These are phyloP conservation scores for Dendrolimus kikuchii DNA, from an alignment of 1,140 invertebrate genomes.

Conservation along the genomic window DNA sequence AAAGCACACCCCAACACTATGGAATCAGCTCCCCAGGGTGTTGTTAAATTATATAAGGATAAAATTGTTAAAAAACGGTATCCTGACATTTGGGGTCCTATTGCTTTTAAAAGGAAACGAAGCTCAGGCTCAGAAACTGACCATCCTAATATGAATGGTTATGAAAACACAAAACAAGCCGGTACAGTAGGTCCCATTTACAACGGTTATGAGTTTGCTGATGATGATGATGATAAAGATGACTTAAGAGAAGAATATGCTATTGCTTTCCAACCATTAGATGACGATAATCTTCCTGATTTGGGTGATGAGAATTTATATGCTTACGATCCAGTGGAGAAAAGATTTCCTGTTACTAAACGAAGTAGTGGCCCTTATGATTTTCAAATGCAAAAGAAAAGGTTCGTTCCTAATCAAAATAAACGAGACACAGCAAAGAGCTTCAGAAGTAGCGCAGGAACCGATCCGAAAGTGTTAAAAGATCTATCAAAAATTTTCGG, in stretches of 20 bases:
- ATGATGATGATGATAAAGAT: conserved; percentile 45
- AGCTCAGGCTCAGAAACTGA: conserved; percentile 54
- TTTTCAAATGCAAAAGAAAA: conserved; percentile 64
- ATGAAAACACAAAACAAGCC: conserved; percentile 48
- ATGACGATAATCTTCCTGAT: conserved; percentile 63
- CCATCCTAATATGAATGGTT: conserved; percentile 28
- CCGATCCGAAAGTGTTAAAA: conserved; percentile 70
- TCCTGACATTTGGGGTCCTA: conserved; percentile 62
- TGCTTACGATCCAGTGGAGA: conserved; percentile 61
- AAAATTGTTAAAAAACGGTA: conserved; percentile 63
- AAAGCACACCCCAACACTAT: conserved; percentile 37
- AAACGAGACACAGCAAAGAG: conserved; percentile 48
- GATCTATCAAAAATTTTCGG: conserved; percentile 73
- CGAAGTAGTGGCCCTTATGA: conserved; percentile 70
- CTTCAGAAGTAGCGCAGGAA: conserved; percentile 65
- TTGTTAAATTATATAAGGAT: conserved; percentile 61
- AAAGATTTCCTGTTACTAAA: conserved; percentile 78
- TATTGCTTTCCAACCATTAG: conserved; percentile 71
- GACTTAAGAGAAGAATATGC: conserved; percentile 72
- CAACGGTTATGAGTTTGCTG: conserved; percentile 48
- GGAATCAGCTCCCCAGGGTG: conserved; percentile 47
- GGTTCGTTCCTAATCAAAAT: conserved; percentile 53
- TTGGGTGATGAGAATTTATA: conserved; percentile 58
- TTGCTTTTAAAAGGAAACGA: conserved; percentile 67
- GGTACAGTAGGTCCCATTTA: conserved; percentile 55